Conservation (phyloP, 2,113 vertebrate genomes). For the human (Homo sapiens) region DNA sequence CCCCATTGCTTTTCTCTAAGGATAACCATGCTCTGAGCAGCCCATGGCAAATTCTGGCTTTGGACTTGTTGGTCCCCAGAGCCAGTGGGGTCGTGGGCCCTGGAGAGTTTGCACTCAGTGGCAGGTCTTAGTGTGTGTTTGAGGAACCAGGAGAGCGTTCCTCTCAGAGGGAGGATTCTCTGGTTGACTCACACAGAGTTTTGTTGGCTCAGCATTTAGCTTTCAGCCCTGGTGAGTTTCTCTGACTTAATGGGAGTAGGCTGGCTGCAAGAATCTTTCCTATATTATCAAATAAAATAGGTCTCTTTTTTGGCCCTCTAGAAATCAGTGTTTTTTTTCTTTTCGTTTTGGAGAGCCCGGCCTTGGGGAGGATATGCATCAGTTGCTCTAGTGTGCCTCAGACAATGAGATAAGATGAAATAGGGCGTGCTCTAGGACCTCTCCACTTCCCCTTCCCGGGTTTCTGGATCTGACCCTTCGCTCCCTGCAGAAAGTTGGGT, state of each 20-base stretch:
- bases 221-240: background rate
- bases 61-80: background rate
- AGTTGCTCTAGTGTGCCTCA: background rate
- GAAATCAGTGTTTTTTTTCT: background rate
- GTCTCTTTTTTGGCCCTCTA: background rate
- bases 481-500: background rate
- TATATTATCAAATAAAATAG: background rate
- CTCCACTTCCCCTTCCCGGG: background rate
- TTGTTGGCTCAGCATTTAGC: background rate
- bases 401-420: background rate
- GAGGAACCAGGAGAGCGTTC: background rate
- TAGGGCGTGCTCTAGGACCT: background rate
- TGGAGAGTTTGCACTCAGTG: background rate
- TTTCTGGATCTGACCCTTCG: background rate
- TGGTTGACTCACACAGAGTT: background rate
- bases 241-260: background rate
- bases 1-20: background rate
- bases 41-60: background rate
- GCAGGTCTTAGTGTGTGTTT: background rate
- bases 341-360: background rate
- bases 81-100: too few species aligned
- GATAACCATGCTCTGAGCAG: background rate
- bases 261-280: background rate
- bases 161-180: background rate
- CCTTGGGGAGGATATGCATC: background rate